Base-by-base conservation (phyloP, 2,797 vertebrate species). In the Nothura maculosa region DNA sequence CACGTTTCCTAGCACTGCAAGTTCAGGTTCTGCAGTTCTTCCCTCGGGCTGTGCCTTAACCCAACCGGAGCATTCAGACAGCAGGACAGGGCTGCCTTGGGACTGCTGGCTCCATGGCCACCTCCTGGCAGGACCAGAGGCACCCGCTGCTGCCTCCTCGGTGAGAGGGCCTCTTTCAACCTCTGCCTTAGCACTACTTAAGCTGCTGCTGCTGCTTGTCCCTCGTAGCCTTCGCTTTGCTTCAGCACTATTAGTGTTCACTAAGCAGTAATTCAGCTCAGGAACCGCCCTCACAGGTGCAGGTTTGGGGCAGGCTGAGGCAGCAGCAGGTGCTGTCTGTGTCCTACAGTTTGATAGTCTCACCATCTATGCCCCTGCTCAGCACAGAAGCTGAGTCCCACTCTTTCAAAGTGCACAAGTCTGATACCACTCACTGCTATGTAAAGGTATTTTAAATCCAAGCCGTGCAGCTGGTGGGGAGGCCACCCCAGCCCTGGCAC, bases 21-120 rank as follows among this genome's bases (percentile, higher is more conserved):
- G 32, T 28, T 81, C 22, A 34, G 20, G 24, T 91, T 84, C 77
- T 88, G 67, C 61, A 83, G 50, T 45, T 76, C 15, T 34, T 78
- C 12, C 72, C 8, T 3, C 60, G 34, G 66, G 11, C 42, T 40
- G 22, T 12, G 30, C 30, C 68, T 8, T 0, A 1, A 45, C 75
- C 40, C 11, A 32, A 30, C 76, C 30, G 10, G 0, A 0, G 63
- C 6, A 48, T 68, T 54, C 42, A 30, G 42, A 7, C 17, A 42
- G 70, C 54, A 62, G 25, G 78, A 14, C 5, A 19, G 34, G 52
- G 34, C 43, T 24, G 50, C 15, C 62, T 32, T 48, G 47, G 63
- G 45, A 22, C 47, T 63, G 27, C 45, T 30, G 36, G 38, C 40
- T 36, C 50, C 1, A 1, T 36, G 25, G 2, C 12, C 48, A 45